Evolutionary conservation across 2,113 vertebrate species (phyloP).

Genomic region (Poeciliopsis occidentalis): DNA sequence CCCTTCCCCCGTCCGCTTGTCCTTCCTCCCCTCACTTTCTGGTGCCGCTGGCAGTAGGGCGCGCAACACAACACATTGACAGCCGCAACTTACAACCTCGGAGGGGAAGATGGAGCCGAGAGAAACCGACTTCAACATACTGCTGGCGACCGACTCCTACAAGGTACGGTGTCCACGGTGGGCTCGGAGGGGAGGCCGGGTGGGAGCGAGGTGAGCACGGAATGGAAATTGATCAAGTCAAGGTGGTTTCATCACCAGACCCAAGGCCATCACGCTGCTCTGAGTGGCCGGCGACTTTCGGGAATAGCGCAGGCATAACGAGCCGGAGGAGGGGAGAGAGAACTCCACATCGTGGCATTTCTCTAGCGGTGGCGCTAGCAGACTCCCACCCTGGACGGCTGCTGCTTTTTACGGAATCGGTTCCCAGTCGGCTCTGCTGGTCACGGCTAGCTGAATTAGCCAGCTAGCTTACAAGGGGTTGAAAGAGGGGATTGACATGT

Average conservation of each 20-base stretch:
- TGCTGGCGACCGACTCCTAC: slow-evolving; percentile 93
- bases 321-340: slow-evolving; percentile 31
- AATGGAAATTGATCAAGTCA: slow-evolving; percentile 57
- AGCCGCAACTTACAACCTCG: slow-evolving; percentile 62
- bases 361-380: neutral
- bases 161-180: slow-evolving; percentile 81
- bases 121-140: slow-evolving; percentile 88
- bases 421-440: slow-evolving; percentile 13
- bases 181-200: neutral
- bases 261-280: slow-evolving; percentile 73
- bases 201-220: slow-evolving; percentile 14
- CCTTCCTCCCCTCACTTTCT: slow-evolving; percentile 57
- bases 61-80: slow-evolving; percentile 71
- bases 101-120: slow-evolving; percentile 87
- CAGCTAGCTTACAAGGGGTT: slow-evolving; percentile 35
- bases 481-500: slow-evolving; percentile 26
- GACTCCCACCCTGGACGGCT: neutral
- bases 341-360: slow-evolving; percentile 37
- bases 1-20: slow-evolving; percentile 41
- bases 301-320: slow-evolving; percentile 55
- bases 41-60: slow-evolving; percentile 60
- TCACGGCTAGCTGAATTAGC: slow-evolving; percentile 47
- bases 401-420: neutral
- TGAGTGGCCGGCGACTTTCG: slow-evolving; percentile 36
- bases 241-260: slow-evolving; percentile 74